phyloP scores from a whole-genome alignment of 2,888 invertebrate genomes.

The Agrotis puta region DNA sequence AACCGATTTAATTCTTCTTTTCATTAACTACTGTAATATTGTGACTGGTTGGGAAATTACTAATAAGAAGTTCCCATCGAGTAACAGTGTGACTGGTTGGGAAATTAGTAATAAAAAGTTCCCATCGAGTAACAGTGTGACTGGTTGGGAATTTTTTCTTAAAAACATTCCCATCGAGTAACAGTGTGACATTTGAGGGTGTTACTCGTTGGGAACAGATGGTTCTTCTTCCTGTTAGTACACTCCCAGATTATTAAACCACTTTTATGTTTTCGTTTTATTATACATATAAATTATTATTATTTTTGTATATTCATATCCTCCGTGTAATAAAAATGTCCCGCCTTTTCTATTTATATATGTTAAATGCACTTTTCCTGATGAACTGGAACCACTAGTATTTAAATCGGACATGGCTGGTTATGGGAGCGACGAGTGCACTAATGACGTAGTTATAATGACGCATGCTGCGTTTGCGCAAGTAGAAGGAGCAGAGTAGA shows the following conservation, averaged over 20 bases:
- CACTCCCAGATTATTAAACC: constrained; percentile 25
- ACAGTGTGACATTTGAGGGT: too few species aligned
- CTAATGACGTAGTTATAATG: constrained; percentile 9
- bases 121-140: too few species aligned
- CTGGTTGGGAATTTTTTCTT: too few species aligned
- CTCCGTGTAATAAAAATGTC: constrained; percentile 17
- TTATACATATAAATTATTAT: too few species aligned
- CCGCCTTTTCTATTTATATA: constrained; percentile 17
- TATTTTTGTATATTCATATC: constrained; percentile 18
- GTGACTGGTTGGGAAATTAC: too few species aligned
- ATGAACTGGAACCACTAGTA: constrained; percentile 13
- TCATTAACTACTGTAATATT: too few species aligned
- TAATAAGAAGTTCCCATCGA: too few species aligned
- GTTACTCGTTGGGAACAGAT: too few species aligned
- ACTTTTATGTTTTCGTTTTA: constrained; percentile 19
- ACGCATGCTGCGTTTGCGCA: constrained; percentile 13
- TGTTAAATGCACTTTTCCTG: constrained; percentile 2
- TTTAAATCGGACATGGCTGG: constrained; percentile 10
- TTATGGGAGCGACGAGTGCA: constrained; percentile 11
- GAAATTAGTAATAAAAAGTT: too few species aligned
- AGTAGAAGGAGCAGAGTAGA: constrained; percentile 11
- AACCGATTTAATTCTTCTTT: too few species aligned
- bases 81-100: too few species aligned
- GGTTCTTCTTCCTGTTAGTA: constrained; percentile 19
- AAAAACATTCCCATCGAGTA: too few species aligned